These are phyloP conservation scores for Chelon auratus DNA, from an alignment of 2,797 vertebrate species.

Conservation along the genomic window DNA sequence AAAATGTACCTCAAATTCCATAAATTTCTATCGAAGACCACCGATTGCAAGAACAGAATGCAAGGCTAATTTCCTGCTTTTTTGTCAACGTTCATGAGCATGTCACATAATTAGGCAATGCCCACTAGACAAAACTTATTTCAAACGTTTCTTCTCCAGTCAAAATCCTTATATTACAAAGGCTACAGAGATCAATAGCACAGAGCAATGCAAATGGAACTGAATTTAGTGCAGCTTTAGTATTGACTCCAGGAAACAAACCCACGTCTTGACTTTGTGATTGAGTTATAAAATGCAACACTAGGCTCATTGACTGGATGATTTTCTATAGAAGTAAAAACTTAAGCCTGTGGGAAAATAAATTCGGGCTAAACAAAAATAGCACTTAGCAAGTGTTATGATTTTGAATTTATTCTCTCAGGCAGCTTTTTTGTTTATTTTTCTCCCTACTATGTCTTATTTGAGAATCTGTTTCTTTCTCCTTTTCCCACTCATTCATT, in stretches of 20 bases:
- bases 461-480: constrained; percentile 23
- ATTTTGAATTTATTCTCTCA: constrained; percentile 42
- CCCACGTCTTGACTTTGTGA: constrained; percentile 56
- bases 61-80: constrained; percentile 31
- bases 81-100: constrained; percentile 4
- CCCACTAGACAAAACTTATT: constrained; percentile 34
- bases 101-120: constrained; percentile 26
- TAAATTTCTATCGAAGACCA: constrained; percentile 27
- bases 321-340: constrained; percentile 45
- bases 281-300: constrained; percentile 42
- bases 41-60: constrained; percentile 11
- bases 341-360: constrained; percentile 22
- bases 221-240: constrained; percentile 48
- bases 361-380: constrained; percentile 30
- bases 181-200: constrained; percentile 53
- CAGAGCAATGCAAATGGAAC: constrained; percentile 61
- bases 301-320: constrained; percentile 27
- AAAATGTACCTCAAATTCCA: constrained; percentile 38
- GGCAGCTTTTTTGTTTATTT: not conserved
- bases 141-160: constrained; percentile 32
- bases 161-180: constrained; percentile 28
- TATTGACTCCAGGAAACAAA: constrained; percentile 59
- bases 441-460: not conserved
- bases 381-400: not conserved
- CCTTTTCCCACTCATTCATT: constrained; percentile 34